Conservation (phyloP, 2,888 invertebrate species). For the Trichogramma dendrolimi region DNA sequence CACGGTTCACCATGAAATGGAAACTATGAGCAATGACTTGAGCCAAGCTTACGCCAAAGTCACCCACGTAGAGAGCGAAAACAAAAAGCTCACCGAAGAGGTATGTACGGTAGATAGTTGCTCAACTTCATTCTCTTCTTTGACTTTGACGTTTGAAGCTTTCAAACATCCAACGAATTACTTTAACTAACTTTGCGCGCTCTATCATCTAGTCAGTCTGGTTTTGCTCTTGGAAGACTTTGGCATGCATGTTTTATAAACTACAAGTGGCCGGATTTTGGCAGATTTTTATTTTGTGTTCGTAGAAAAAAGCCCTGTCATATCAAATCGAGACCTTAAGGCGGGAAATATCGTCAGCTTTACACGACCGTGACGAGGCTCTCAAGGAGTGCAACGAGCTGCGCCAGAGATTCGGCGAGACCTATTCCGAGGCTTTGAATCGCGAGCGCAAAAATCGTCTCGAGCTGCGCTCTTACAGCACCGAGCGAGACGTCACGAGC, state of each 20-base stretch:
- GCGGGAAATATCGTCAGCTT: constrained; percentile 77
- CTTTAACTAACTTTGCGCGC: not conserved
- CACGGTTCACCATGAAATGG: constrained; percentile 94
- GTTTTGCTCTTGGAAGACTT: not conserved
- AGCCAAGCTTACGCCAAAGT: constrained; percentile 73
- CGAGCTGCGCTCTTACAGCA: constrained; percentile 51
- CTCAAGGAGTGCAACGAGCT: constrained; percentile 75
- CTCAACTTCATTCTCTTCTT: not conserved
- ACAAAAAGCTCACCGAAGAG: constrained; percentile 58
- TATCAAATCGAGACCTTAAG: constrained; percentile 76
- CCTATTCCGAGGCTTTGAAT: constrained; percentile 55
- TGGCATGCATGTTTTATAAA: not conserved
- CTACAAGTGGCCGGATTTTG: not conserved
- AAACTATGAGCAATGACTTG: constrained; percentile 88
- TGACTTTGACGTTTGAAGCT: not conserved
- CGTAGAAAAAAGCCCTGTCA: constrained; percentile 50
- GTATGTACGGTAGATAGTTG: constrained; percentile 38
- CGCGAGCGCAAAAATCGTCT: constrained; percentile 53
- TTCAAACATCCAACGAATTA: not conserved
- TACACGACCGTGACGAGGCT: constrained; percentile 78
- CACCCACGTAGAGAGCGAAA: constrained; percentile 73
- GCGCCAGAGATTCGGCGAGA: constrained; percentile 61
- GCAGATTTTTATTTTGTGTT: constrained; percentile 20
- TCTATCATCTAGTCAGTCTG: not conserved
- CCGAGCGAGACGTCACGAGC: constrained; percentile 48